phyloP scores from a whole-genome alignment of 1,140 invertebrate genomes.

The Dysdera silvatica region DNA sequence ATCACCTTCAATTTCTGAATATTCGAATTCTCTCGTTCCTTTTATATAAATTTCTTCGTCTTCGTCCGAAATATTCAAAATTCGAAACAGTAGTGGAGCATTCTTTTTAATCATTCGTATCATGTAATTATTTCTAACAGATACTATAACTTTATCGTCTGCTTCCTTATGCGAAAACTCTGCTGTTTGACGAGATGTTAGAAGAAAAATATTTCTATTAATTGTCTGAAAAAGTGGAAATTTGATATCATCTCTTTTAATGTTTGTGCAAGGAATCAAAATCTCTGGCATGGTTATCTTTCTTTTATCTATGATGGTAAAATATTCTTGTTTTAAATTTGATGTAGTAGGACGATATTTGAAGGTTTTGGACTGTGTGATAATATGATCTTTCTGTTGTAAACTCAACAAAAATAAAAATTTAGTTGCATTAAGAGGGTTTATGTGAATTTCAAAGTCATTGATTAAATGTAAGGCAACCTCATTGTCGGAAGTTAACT shows the following conservation, averaged over 20 bases:
- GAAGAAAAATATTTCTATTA: too few relatives aligned
- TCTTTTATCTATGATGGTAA: not conserved
- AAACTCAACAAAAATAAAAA: conserved; percentile 2
- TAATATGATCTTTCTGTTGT: not conserved
- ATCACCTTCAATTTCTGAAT: too few relatives aligned
- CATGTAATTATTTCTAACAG: too few relatives aligned
- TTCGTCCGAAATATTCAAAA: too few relatives aligned
- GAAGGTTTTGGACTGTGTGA: not conserved
- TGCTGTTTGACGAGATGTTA: too few relatives aligned
- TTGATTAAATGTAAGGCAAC: not conserved
- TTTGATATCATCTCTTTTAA: not conserved
- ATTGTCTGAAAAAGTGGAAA: too few relatives aligned
- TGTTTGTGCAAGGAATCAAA: not conserved
- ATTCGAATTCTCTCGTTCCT: too few relatives aligned
- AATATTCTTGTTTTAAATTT: not conserved
- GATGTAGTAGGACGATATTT: not conserved
- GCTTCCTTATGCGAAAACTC: too few relatives aligned
- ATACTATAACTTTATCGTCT: too few relatives aligned
- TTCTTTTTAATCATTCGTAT: too few relatives aligned
- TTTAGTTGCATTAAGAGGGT: not conserved
- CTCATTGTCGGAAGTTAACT: not conserved
- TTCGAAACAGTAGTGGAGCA: too few relatives aligned
- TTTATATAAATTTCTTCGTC: too few relatives aligned
- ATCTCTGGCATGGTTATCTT: not conserved
- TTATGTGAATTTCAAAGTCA: not conserved